Evolutionary conservation across 2,797 vertebrate genomes (phyloP), one percentile per base, ranked within the genome.

Genomic region (Xenops minutus): DNA sequence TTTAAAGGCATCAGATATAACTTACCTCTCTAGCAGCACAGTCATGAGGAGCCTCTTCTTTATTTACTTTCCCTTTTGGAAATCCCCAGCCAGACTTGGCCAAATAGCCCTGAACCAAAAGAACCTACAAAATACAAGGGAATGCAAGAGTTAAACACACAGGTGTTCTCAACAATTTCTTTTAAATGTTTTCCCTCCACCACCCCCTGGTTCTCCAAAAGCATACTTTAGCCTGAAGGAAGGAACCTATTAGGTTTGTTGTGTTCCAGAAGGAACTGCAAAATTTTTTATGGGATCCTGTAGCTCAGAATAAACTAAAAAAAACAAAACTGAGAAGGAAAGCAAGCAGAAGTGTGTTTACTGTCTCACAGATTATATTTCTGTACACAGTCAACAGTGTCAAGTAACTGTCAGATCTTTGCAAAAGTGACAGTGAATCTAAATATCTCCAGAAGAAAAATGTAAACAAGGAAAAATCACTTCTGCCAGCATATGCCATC

Each of bases 81-180:
- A 99, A 99, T 52, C 99, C 99, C 99, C 99, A 99, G 58, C 99
- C 99, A 81, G 99, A 99, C 95, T 99, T 99, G 27, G 99, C 99
- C 79, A 99, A 98, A 97, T 99, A 99, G 44, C 99, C 99, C 97
- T 99, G 99, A 96, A 99, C 99, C 85, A 99, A 98, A 90, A 99
- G 98, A 24, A 97, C 99, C 99, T 99, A 94, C 14, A 92, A 86
- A 97, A 97, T 49, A 44, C 84, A 92, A 69, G n/a, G 21, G 10
- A 83, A 78, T 6, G 8, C 39, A 89, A 54, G 14, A 37, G 34
- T 87, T 41, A 94, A 39, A 63, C 10, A 55, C 2, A 1, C 24
- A 76, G 32, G 26, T 44, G 9, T n/a, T 73, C 19, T 52, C 62
- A 84, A 0, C 12, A 20, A 32, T 41, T 72, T 81, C 12, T 68